Conservation (phyloP, 1,140 invertebrate genomes). For the Achatina immaculata region DNA sequence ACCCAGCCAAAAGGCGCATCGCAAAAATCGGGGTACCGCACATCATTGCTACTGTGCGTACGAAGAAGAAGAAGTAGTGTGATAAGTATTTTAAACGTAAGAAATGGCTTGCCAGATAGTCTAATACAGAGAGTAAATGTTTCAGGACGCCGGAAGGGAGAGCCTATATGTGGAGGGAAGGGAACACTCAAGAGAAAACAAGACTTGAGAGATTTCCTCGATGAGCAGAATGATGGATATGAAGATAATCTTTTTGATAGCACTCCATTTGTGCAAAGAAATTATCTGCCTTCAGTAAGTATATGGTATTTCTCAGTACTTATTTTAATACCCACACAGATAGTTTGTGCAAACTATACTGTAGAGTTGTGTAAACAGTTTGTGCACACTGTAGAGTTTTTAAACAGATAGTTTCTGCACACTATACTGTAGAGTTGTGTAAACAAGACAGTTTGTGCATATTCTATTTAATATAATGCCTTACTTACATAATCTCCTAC, state of each 20-base stretch:
- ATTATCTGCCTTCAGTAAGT: not conserved
- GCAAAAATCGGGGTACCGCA: too few species aligned
- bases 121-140: not conserved
- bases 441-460: too few species aligned
- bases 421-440: not conserved
- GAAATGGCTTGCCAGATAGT: too few species aligned
- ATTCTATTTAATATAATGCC: too few species aligned
- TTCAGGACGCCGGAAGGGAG: conserved; percentile 13
- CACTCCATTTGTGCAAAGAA: not conserved
- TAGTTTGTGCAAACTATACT: not conserved
- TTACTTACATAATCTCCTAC: too few species aligned
- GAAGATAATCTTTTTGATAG: conserved; percentile 32
- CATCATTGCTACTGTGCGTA: too few species aligned
- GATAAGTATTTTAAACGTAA: too few species aligned
- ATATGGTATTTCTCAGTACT: not conserved
- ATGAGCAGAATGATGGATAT: conserved; percentile 34
- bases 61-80: too few species aligned
- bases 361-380: not conserved
- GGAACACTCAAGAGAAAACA: conserved; percentile 35
- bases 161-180: conserved; percentile 26
- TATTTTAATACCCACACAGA: not conserved
- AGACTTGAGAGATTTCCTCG: conserved; percentile 22
- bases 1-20: too few species aligned
- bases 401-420: not conserved
- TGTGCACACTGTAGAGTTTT: not conserved